These are phyloP conservation scores for Hesperophylax magnus DNA, from an alignment of 1,140 invertebrate species.

Conservation along the genomic window DNA sequence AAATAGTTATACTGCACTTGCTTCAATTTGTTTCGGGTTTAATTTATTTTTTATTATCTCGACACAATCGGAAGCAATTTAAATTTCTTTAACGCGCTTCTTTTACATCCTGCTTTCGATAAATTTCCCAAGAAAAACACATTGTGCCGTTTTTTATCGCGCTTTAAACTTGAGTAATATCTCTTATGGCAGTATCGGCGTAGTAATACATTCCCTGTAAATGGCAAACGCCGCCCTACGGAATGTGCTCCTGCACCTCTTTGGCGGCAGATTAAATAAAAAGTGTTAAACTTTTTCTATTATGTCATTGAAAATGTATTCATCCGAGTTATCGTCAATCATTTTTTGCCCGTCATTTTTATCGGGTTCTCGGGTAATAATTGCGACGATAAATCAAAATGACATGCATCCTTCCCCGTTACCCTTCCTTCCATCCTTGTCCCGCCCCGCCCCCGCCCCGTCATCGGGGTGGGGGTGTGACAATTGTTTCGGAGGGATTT, in stretches of 20 bases:
- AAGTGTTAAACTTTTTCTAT: conserved; percentile 52
- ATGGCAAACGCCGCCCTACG: neutral
- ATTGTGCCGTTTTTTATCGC: conserved; percentile 11
- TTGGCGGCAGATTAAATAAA: conserved; percentile 16
- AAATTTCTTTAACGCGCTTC: no score
- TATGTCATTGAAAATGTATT: conserved; percentile 53
- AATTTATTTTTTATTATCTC: no score
- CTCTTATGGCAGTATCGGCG: neutral
- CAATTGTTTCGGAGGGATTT: conserved; percentile 38
- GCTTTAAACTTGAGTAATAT: conserved; percentile 3
- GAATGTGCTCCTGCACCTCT: conserved; percentile 14
- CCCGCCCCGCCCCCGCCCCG: conserved; percentile 2
- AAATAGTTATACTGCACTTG: no score
- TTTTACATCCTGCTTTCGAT: no score
- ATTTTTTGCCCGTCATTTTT: conserved; percentile 57
- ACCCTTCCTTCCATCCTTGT: neutral
- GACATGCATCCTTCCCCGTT: conserved; percentile 66
- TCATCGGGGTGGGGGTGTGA: neutral
- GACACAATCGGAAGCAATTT: no score
- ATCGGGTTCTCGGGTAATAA: conserved; percentile 63
- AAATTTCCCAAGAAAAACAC: neutral
- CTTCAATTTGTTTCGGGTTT: no score
- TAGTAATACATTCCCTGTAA: neutral
- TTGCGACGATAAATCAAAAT: conserved; percentile 70
- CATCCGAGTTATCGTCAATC: conserved; percentile 55